A percentile compares a stretch with the other conserved stretches of the same genome.
These are phyloP conservation scores for Aricia artaxerxes DNA, from an alignment of 2,888 invertebrate species.

Conservation along the genomic window DNA sequence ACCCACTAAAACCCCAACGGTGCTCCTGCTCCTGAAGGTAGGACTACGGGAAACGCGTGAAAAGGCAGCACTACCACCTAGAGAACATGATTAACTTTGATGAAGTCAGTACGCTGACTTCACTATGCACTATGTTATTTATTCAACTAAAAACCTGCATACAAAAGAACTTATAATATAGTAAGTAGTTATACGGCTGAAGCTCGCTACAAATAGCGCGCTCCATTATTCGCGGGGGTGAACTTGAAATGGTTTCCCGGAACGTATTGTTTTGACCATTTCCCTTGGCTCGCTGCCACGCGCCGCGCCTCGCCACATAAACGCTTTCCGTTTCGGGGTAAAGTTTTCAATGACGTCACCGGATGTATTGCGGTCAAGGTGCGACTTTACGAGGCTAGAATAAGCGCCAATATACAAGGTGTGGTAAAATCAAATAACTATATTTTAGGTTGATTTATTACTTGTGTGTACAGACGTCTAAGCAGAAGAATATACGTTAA, in stretches of 20 bases:
- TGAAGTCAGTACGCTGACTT: neutral
- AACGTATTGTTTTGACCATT: conserved; percentile 38
- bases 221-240: conserved; percentile 30
- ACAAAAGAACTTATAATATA: neutral
- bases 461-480: too few relatives aligned
- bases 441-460: neutral
- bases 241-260: conserved; percentile 37
- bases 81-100: neutral
- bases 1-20: too few relatives aligned
- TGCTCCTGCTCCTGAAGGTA: too few relatives aligned
- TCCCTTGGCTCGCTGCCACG: conserved; percentile 37
- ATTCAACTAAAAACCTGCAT: neutral
- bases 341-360: conserved; percentile 27
- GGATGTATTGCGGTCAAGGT: conserved; percentile 28
- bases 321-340: conserved; percentile 31
- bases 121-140: neutral
- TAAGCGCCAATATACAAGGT: neutral
- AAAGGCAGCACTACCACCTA: too few relatives aligned
- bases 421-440: neutral
- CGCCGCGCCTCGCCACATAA: conserved; percentile 31
- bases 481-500: neutral
- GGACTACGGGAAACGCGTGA: too few relatives aligned
- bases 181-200: neutral
- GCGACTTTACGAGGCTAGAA: neutral
- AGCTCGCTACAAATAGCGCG: conserved; percentile 3